Conservation (phyloP, 2,797 vertebrate genomes). For the Zalophus californianus region DNA sequence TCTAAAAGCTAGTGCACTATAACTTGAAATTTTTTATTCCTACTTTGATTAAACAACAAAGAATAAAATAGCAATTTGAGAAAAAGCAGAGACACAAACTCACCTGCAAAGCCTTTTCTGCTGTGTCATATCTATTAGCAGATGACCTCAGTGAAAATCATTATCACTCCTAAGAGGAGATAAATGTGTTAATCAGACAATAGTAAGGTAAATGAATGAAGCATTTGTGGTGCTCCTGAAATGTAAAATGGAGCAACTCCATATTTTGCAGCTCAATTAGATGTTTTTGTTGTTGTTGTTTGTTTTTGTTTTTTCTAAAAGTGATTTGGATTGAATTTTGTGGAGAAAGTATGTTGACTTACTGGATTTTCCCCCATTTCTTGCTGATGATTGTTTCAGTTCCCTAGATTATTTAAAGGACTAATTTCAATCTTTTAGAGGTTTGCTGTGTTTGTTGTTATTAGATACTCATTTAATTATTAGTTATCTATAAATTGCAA, state of each 20-base stretch:
- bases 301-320: not conserved
- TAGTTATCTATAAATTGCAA: not conserved
- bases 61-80: not conserved
- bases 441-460: not conserved
- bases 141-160: not conserved
- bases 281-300: not conserved
- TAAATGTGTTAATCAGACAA: not conserved
- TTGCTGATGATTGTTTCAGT: not conserved
- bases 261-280: not conserved
- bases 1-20: not conserved
- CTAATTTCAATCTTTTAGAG: not conserved
- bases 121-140: not conserved
- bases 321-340: not conserved
- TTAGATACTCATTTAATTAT: constrained; percentile 45
- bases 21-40: not conserved
- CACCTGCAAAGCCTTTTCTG: not conserved
- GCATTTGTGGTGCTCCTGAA: not conserved
- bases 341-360: not conserved
- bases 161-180: not conserved
- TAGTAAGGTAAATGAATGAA: not conserved
- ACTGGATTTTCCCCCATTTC: not conserved
- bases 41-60: not conserved
- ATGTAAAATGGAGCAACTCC: not conserved
- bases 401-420: not conserved
- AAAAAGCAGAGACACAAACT: not conserved